Percentiles rank a stretch among this genome's conserved stretches.
These are phyloP conservation scores for Chironomus riparius DNA, from an alignment of 2,888 invertebrate species.

Conservation along the genomic window DNA sequence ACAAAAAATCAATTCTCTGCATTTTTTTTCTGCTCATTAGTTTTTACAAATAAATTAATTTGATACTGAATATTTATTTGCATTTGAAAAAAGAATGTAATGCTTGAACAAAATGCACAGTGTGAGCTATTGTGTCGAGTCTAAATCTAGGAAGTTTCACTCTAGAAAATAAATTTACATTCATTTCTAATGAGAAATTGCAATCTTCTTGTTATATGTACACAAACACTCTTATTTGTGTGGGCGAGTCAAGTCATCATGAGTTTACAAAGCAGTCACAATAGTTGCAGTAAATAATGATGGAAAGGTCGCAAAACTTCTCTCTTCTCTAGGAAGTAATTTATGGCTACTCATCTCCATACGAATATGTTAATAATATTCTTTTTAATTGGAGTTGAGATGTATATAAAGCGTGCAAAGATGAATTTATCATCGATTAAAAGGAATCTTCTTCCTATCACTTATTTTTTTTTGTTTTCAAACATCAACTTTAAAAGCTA, in stretches of 20 bases:
- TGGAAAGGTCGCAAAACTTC: not conserved
- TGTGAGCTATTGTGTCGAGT: too few species aligned
- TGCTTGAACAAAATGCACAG: too few species aligned
- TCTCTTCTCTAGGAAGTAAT: not conserved
- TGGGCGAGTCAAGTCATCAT: not conserved
- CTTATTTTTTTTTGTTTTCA: not conserved
- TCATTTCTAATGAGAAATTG: too few species aligned
- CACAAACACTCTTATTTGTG: not conserved
- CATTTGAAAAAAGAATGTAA: too few species aligned
- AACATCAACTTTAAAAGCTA: not conserved
- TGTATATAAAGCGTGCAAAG: too few species aligned
- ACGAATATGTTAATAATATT: too few species aligned
- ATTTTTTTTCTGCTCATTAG: not conserved
- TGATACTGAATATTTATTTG: too few species aligned
- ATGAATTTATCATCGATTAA: too few species aligned
- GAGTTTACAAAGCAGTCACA: not conserved
- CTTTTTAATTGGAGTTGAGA: too few species aligned
- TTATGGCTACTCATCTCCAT: not conserved
- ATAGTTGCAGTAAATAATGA: not conserved
- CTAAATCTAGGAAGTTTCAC: too few species aligned
- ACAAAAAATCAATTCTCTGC: not conserved
- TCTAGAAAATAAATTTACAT: too few species aligned
- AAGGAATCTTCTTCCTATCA: not conserved
- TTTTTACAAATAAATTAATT: not conserved
- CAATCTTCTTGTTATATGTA: too few species aligned